A percentile compares a stretch with the other conserved stretches of the same genome.
These are phyloP conservation scores for Platycheirus rosarum DNA, from an alignment of 2,888 invertebrate genomes.

Conservation along the genomic window DNA sequence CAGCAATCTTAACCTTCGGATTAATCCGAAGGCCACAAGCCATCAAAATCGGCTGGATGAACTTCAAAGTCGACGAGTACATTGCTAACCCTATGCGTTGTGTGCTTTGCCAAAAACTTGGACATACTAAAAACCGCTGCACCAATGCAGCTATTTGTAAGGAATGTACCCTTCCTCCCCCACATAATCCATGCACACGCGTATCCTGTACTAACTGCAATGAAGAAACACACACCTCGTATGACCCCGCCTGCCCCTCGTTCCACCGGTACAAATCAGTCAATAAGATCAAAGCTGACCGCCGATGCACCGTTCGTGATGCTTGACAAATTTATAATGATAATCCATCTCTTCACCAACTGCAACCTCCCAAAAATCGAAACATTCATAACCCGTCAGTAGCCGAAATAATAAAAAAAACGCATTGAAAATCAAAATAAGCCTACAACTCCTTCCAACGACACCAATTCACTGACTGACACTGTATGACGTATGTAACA, in stretches of 20 bases:
- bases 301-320: constrained; percentile 18
- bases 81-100: constrained; percentile 45
- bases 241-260: constrained; percentile 6
- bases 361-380: constrained; percentile 1
- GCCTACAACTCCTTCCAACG: too few relatives aligned
- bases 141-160: constrained; percentile 18
- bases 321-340: constrained; percentile 29
- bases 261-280: constrained; percentile 33
- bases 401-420: constrained; percentile 16
- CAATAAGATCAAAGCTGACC: constrained; percentile 29
- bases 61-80: constrained; percentile 37
- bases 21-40: constrained; percentile 14
- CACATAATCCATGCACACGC: constrained; percentile 12
- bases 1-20: constrained; percentile 17
- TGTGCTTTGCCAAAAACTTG: constrained; percentile 16
- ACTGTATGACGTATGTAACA: too few relatives aligned
- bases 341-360: constrained; percentile 20
- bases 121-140: constrained; percentile 21
- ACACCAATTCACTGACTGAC: neutral
- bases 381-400: neutral
- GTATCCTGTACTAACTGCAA: constrained; percentile 33
- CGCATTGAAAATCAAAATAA: constrained; percentile 3
- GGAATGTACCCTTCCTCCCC: constrained; percentile 22
- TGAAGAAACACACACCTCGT: constrained; percentile 19
- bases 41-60: constrained; percentile 33